phyloP scores from a whole-genome alignment of 2,113 vertebrate genomes.

The Anhinga anhinga region DNA sequence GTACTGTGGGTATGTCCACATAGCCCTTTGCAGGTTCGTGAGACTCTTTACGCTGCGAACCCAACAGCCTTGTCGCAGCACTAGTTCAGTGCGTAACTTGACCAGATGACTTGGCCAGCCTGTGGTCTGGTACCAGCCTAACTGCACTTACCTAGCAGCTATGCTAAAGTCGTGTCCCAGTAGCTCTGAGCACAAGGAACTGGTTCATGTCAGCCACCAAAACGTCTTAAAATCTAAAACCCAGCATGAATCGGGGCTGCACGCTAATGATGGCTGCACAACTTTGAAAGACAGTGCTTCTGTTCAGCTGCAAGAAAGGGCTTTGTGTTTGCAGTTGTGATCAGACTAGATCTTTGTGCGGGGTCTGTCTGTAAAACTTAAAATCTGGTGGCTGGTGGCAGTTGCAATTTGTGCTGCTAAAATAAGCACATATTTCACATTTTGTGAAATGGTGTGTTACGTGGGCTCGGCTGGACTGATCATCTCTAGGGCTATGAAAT shows the following conservation, averaged over 20 bases:
- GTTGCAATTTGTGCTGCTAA: not conserved
- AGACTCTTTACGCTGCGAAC: not conserved
- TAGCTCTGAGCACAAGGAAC: not conserved
- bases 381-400: not conserved
- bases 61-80: not conserved
- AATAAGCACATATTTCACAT: not conserved
- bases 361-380: not conserved
- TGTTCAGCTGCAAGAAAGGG: not conserved
- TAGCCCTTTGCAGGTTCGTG: not conserved
- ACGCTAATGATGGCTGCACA: rapidly evolving
- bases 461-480: not conserved
- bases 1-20: not conserved
- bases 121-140: not conserved
- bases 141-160: not conserved
- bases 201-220: not conserved
- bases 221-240: not conserved
- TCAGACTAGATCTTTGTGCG: not conserved
- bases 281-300: not conserved
- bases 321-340: not conserved
- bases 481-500: not conserved
- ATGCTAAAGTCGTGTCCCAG: not conserved
- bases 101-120: not conserved
- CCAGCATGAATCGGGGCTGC: not conserved
- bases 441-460: not conserved
- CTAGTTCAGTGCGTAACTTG: not conserved